These are phyloP conservation scores for Drosophila neonasuta DNA, from an alignment of 2,888 invertebrate genomes.

Conservation along the genomic window DNA sequence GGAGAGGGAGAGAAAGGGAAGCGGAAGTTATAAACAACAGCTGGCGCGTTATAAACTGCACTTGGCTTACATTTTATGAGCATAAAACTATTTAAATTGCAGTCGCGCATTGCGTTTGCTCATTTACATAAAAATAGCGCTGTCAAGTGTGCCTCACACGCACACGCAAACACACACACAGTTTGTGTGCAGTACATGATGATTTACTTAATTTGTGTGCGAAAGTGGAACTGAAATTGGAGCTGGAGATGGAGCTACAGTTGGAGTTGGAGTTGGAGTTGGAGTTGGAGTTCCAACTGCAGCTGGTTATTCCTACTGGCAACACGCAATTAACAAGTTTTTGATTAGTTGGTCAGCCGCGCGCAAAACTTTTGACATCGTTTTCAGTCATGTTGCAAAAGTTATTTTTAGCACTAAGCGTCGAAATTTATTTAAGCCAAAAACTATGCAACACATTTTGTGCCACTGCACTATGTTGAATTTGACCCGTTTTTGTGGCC, in stretches of 20 bases:
- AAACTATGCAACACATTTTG: conserved; percentile 39
- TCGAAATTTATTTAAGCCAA: conserved; percentile 54
- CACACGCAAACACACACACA: neutral
- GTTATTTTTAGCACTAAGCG: conserved; percentile 46
- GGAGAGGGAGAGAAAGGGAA: neutral
- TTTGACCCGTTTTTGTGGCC: too few relatives aligned
- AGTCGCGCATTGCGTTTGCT: conserved; percentile 28
- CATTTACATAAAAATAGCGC: conserved; percentile 45
- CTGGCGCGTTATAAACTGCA: conserved; percentile 60
- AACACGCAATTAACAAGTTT: conserved; percentile 68
- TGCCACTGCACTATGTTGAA: too few relatives aligned
- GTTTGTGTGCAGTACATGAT: neutral
- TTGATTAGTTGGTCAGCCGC: conserved; percentile 72
- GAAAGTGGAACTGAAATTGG: neutral
- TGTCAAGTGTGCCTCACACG: conserved; percentile 14
- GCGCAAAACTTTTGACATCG: conserved; percentile 65
- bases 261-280: neutral
- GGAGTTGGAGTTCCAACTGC: conserved; percentile 5
- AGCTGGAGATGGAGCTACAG: neutral
- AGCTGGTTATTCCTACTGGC: conserved; percentile 58
- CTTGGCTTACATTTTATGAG: conserved; percentile 54
- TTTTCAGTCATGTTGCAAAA: conserved; percentile 56
- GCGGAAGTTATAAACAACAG: conserved; percentile 52
- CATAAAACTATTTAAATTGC: conserved; percentile 56
- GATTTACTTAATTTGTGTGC: conserved; percentile 9